Evolutionary conservation across 2,113 vertebrate genomes (phyloP), one percentile per base, ranked within the genome.

Genomic region (Abramis brama): DNA sequence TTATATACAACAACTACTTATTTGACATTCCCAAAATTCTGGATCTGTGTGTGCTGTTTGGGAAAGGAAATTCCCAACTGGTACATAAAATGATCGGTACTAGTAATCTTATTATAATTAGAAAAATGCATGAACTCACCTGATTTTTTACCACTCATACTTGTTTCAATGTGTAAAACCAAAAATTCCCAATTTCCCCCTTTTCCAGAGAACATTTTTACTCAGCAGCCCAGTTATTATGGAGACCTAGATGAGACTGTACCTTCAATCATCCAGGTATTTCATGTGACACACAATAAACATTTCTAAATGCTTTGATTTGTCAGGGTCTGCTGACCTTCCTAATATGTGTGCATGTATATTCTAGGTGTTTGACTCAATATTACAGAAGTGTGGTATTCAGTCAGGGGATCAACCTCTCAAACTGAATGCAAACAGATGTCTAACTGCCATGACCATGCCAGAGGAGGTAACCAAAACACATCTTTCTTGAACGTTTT

Each of bases 11-110:
- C 50, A 98, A 99, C 93, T 99, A 96, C 92, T 94, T 99, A 12
- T 99, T 99, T 0, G 98, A 99, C 94, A 97, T 99, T 93, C 97
- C 98, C 1, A 99, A 99, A 93, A 96, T 99, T 79, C 86, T 99
- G 94, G 98, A 99, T 92, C 95, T 99, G 60, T 99, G 98, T 70
- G 96, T 97, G 86, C 95, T 99, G 19, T 99, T 97, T 88, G 98
- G 98, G 47, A 98, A 97, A 91, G 98, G 98, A 89, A 99, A 99
- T 86, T 82, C 93, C 4, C 91, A 93, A 12, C 93, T 99, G 84
- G 96, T 99, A 66, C 96, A 97, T 88, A 99, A 98, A 93, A 99
- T 99, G 97, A 98, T 99, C 7, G 97, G 98, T 99, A 64, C 62
- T 74, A 1, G 6, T 25, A 47, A 57, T 23, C 55, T 45, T 23